phyloP scores from a whole-genome alignment of 2,113 vertebrate genomes.

The Actenoides hombroni region DNA sequence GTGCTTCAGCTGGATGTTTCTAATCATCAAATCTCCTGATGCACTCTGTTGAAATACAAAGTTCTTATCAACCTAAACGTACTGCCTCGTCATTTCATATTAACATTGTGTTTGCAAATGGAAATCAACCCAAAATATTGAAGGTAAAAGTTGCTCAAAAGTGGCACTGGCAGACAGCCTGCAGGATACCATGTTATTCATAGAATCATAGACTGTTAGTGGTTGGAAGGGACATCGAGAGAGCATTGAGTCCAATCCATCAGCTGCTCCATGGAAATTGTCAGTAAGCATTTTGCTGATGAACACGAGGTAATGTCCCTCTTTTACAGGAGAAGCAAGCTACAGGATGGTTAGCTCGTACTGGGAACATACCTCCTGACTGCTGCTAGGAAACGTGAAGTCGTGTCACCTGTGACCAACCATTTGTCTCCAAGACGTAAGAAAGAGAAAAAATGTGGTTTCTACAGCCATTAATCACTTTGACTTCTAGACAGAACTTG shows the following conservation, averaged over 20 bases:
- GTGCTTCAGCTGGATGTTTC: conserved; percentile 92
- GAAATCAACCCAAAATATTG: rapidly evolving
- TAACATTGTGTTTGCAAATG: neutral
- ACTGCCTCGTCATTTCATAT: neutral
- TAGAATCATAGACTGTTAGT: no score
- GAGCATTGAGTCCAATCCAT: neutral
- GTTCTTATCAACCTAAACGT: rapidly evolving
- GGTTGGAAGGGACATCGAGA: no score
- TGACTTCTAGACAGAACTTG: neutral
- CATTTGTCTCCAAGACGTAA: neutral
- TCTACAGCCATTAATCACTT: neutral
- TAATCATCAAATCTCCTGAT: conserved; percentile 92
- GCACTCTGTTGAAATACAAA: conserved; percentile 74
- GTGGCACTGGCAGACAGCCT: neutral
- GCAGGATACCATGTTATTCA: neutral
- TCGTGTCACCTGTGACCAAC: neutral
- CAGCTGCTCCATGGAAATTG: neutral
- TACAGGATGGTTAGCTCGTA: rapidly evolving
- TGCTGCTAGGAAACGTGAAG: neutral
- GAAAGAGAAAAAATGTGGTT: neutral
- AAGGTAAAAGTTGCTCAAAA: neutral
- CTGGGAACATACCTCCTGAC: neutral
- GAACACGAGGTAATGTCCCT: rapidly evolving
- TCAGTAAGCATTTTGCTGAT: neutral
- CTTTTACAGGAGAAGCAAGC: neutral